Conservation (phyloP, 2,888 invertebrate species). For the Troides aeacus region DNA sequence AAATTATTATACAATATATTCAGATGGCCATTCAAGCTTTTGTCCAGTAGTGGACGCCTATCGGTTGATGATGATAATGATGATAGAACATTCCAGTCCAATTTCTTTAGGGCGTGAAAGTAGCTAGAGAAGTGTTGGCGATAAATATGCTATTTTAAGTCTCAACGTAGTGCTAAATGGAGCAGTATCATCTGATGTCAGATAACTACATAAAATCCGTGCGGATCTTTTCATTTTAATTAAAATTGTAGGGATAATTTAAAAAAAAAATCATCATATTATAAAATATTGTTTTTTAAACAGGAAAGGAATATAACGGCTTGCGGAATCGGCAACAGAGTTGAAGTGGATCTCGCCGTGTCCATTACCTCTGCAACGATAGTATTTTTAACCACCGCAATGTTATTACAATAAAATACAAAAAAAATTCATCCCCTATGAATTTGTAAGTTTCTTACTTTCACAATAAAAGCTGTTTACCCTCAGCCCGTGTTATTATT, state of each 20-base stretch:
- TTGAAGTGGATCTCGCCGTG: conserved; percentile 42
- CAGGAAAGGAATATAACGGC: conserved; percentile 68
- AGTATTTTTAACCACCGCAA: conserved; percentile 36
- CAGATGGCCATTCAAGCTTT: no score
- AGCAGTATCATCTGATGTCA: no score
- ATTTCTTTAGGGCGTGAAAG: not conserved
- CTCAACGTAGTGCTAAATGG: not conserved
- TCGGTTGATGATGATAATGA: no score
- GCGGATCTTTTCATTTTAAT: no score
- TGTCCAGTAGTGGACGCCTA: no score
- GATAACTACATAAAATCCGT: no score
- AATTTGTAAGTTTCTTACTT: conserved; percentile 73
- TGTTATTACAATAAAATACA: conserved; percentile 40
- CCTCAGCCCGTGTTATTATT: conserved; percentile 37
- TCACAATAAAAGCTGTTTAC: conserved; percentile 71
- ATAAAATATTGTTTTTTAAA: conserved; percentile 25
- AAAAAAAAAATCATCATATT: not conserved
- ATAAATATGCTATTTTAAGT: not conserved
- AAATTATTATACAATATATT: no score
- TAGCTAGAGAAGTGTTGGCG: not conserved
- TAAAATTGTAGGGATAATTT: not conserved
- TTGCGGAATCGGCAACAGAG: conserved; percentile 59
- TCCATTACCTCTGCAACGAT: conserved; percentile 43
- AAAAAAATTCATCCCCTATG: conserved; percentile 33
- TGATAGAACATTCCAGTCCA: no score